Evolutionary conservation across 1,140 invertebrate species (phyloP), one percentile per base, ranked within the genome.

Genomic region (Drosophila mojavensis): DNA sequence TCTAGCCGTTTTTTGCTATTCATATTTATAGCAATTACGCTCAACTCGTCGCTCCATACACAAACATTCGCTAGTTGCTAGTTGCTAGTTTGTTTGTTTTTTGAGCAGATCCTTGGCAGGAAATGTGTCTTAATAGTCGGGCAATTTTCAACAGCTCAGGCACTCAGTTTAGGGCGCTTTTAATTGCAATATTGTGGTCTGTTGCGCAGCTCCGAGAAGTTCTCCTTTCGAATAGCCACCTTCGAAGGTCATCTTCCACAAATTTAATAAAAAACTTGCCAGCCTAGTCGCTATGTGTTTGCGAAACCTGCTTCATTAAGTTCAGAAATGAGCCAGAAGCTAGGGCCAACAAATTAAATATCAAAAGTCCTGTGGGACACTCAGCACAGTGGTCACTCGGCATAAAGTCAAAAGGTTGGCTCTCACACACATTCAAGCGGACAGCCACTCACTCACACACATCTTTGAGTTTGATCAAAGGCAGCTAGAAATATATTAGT

Each of bases 401-500:
- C 36, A 64, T 62, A 45, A 64, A 59, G 60, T 59, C 59, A 64
- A 43, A 74, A 53, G 59, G 36, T 30, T 39, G 11, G 11, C 24
- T 11, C 58, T 36, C 11, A 17, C 47, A 60, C 30, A 41, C 30
- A 58, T 26, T 13, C 10, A 24, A 9, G 20, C 39, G 17, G 5
- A 33, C 10, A 54, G 0, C 20, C 20, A 41, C 43, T 60, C 64
- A 67, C 64, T 9, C 24, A 50, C 59, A 50, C 59, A 51, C 60
- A 48, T 58, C 33, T 67, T 66, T 61, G 50, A 17, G 58, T 61
- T 66, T 85, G 83, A 88, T 88, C 83, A 88, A 88, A 88, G 84
- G 58, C 69, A 89, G 69, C 55, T 47, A 33, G 11, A 75, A 78
- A 78, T 77, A 80, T 89, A 88, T 88, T 88, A 89, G 77, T 85